Evolutionary conservation across 2,113 vertebrate species (phyloP).

Genomic region (Mystacornis crossleyi): DNA sequence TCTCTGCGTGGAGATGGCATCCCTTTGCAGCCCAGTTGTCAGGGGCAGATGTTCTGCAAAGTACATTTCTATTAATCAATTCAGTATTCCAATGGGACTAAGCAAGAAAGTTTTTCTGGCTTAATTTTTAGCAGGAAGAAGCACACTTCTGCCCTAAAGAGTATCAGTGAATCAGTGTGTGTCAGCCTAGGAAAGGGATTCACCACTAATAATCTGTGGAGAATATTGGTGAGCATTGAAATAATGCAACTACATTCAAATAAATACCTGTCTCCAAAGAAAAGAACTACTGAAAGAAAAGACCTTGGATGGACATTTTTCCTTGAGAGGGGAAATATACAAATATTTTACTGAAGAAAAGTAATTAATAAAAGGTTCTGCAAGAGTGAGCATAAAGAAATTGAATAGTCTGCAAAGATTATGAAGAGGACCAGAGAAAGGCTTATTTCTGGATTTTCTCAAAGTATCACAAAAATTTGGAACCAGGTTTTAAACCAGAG

Average conservation of each 20-base stretch:
- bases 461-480: neutral
- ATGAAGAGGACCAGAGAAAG: neutral
- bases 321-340: neutral
- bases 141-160: neutral
- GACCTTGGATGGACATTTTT: neutral
- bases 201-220: neutral
- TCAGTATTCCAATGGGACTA: neutral
- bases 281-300: neutral
- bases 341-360: neutral
- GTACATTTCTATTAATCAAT: constrained; percentile 30
- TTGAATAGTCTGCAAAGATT: neutral
- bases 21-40: neutral
- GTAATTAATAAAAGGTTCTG: neutral
- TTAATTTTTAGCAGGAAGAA: neutral
- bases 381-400: neutral
- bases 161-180: neutral
- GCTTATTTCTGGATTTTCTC: neutral
- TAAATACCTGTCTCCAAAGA: neutral
- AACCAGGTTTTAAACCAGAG: neutral
- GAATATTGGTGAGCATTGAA: neutral
- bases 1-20: neutral
- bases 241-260: neutral
- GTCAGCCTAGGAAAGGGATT: neutral
- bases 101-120: neutral
- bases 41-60: constrained; percentile 15